Base-by-base conservation (phyloP, 2,888 invertebrate species). In the Noctua janthina region DNA sequence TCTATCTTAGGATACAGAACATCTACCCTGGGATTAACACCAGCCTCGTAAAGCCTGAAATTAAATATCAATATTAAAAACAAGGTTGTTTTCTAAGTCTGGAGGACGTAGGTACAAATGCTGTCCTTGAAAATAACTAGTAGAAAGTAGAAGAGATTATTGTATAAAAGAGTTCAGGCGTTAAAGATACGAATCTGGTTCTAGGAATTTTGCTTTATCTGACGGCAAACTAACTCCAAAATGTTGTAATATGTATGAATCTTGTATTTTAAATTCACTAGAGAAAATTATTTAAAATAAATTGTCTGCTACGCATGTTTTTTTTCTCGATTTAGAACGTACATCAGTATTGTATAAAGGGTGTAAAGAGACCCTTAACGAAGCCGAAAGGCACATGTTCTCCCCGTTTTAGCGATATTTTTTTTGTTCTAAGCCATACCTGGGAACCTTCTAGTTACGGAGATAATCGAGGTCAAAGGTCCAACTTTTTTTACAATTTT, bases 1-100 rank as follows among this genome's bases (percentile, higher is more conserved):
- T 97, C 91, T 0, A 98, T 96, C 74, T 96, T 93, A 0, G 98
- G 98, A 93, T 98, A 99, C 13, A 99, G 93, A 51, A 97, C 97
- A 8, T 98, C 96, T 17, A 99, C 93, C 88, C 98, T 97, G 0
- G 98, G 97, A 85, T 98, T 97, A 17, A 98, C 92, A 6, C 99
- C 99, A 78, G 97, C 96, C 86, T 97, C 97, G 93, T 98, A 99
- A 75, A 99, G 93, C 89, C 98, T 98, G 73, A 66, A 87, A 85
- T 66, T 69, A 59, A 83, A 83, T 75, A 70, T 46, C 35, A 59
- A n/a, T 75, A 75, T 46, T 59, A 66, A 23, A 13, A 66, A 81
- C 56, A 66, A 85, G 56, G 29, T 85, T 62, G 39, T 72, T 56
- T 35, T 20, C 46, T 56, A 69, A 66, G 82, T 74, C 82, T 81